A percentile compares a stretch with the other conserved stretches of the same genome.
Evolutionary conservation across 2,888 invertebrate genomes (phyloP).

Genomic region (Mimas tiliae): DNA sequence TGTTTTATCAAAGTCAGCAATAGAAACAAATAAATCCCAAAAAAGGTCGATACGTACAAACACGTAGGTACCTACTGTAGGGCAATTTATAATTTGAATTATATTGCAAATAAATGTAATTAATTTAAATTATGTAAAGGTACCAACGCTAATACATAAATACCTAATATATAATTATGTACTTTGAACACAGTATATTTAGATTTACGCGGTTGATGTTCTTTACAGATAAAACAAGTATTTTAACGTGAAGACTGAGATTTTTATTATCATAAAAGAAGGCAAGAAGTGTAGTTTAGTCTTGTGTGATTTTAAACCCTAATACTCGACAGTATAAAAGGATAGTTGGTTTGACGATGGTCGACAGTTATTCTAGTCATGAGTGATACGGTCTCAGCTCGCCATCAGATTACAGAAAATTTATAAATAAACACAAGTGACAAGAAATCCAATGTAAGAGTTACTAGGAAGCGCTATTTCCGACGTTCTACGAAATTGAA

Average conservation of each 20-base stretch:
- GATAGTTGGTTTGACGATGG: constrained; percentile 40
- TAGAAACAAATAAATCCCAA: too few species aligned
- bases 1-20: too few species aligned
- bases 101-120: too few species aligned
- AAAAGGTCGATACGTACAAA: too few species aligned
- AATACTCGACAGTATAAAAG: constrained; percentile 39
- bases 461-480: constrained; percentile 81
- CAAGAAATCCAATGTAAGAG: constrained; percentile 74
- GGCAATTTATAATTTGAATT: too few species aligned
- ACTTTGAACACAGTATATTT: not conserved
- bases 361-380: constrained; percentile 47
- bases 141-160: too few species aligned
- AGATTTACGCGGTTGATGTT: constrained; percentile 36
- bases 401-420: constrained; percentile 60
- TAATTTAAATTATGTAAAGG: too few species aligned
- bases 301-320: constrained; percentile 39
- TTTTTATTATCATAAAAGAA: constrained; percentile 34
- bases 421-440: constrained; percentile 65
- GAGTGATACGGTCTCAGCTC: constrained; percentile 51
- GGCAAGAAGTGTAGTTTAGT: constrained; percentile 40
- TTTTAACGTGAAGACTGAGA: constrained; percentile 41
- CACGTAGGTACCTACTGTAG: too few species aligned
- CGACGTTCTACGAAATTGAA: constrained; percentile 73
- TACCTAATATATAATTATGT: too few species aligned
- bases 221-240: constrained; percentile 41